Conservation (phyloP, 2,888 invertebrate genomes). For the Agrotis clavis region DNA sequence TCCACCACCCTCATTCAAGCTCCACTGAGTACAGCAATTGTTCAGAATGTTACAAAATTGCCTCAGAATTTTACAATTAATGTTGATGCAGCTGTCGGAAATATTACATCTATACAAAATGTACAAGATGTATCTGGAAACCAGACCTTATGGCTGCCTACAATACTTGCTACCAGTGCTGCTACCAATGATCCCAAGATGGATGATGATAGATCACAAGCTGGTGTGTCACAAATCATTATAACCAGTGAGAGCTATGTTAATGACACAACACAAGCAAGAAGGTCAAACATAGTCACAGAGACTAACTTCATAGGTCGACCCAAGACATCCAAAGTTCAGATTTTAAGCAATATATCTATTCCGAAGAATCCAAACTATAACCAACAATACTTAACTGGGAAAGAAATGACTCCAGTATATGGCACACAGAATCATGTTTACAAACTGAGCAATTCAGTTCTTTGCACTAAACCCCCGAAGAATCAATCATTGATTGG, state of each 20-base stretch:
- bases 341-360: conserved; percentile 89
- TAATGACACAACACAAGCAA: conserved; percentile 79
- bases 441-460: conserved; percentile 86
- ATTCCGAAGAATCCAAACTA: conserved; percentile 86
- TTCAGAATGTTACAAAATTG: conserved; percentile 88
- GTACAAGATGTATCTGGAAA: conserved; percentile 86
- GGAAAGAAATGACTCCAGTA: conserved; percentile 83
- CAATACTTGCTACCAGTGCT: conserved; percentile 85
- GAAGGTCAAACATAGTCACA: conserved; percentile 84
- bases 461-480: conserved; percentile 83
- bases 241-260: conserved; percentile 88
- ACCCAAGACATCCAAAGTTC: conserved; percentile 87
- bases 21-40: conserved; percentile 85
- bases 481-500: conserved; percentile 87
- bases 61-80: conserved; percentile 89
- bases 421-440: conserved; percentile 87
- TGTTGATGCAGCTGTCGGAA: conserved; percentile 87
- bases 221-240: conserved; percentile 87
- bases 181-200: conserved; percentile 78
- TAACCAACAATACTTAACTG: conserved; percentile 82
- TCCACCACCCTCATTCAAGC: conserved; percentile 85
- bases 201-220: conserved; percentile 83
- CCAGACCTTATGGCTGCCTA: conserved; percentile 88
- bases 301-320: conserved; percentile 84
- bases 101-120: conserved; percentile 88